phyloP scores from a whole-genome alignment of 53 echinoderm and acorn worm species.

The Henricia sp. region DNA sequence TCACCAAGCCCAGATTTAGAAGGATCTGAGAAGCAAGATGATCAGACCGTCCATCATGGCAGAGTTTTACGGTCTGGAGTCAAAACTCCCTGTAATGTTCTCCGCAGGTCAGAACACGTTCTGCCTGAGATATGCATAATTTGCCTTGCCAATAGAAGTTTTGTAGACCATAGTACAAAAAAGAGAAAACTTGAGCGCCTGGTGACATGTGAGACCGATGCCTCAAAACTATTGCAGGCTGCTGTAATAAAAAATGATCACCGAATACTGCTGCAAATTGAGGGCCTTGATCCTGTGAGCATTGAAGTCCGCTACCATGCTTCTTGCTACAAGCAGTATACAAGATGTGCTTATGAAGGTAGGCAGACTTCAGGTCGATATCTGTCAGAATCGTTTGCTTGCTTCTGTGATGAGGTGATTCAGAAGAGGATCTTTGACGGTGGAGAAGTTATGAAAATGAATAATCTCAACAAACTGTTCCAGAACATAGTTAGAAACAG shows the following conservation, averaged over 20 bases:
- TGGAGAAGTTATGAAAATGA: conserved; percentile 18
- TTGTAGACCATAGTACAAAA: neutral
- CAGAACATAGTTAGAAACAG: conserved; percentile 19
- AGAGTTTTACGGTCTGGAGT: conserved; percentile 12
- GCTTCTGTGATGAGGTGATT: conserved; percentile 32
- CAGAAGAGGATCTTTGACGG: conserved; percentile 13
- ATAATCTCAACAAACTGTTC: conserved; percentile 17
- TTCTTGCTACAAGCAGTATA: conserved; percentile 34
- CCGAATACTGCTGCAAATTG: conserved; percentile 17
- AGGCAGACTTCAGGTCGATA: conserved; percentile 11
- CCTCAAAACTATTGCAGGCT: conserved; percentile 21
- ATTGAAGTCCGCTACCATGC: conserved; percentile 48
- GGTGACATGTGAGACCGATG: conserved; percentile 43
- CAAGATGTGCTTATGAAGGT: conserved; percentile 38
- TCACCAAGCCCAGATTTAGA: neutral
- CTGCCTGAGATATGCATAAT: conserved; percentile 33
- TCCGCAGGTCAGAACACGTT: conserved; percentile 25
- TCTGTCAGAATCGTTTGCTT: conserved; percentile 16
- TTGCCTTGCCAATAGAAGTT: neutral
- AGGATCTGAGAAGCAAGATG: neutral
- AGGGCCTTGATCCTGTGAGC: conserved; percentile 34
- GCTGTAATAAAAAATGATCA: conserved; percentile 14
- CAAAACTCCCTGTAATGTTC: conserved; percentile 9
- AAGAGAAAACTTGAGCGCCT: conserved; percentile 26
- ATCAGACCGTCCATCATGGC: neutral